Base-by-base conservation (phyloP, 2,888 invertebrate genomes). In the Spisula solida region DNA sequence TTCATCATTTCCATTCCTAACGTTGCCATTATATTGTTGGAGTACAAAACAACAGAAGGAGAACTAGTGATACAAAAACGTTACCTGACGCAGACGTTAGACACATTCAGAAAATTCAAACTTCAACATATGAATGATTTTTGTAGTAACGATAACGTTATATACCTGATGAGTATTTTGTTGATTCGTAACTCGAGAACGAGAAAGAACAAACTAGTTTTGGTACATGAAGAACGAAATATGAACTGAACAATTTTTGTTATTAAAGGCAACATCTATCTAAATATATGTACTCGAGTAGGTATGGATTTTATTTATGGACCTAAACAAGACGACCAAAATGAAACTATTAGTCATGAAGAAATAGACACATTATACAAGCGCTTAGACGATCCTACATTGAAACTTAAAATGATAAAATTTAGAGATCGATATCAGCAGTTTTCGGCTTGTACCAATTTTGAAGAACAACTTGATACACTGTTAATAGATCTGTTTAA, bases 151-250 rank as follows among this genome's bases (percentile, higher is more conserved):
- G 51, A 31, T 29, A 41, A 82, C 41, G 60, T 6, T 16, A 82
- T 82, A 1, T 29, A 18, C n/a, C 47, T 82, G 18, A 14, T 82
- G 29, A 82, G 82, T 66, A 47, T 82, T 6, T 47, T 82, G 34
- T 34, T 82, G 66, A 82, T 82, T 34, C 55, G 82, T 20, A 82
- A 82, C 60, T 41, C 82, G 18, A 29, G 60, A 60, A 82, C 60
- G 34, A 60, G 41, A 82, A 8, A 82, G 16, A 82, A 82, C 41
- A 60, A 41, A n/a, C 4, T 82, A 5, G 66, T 82, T 1, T 66
- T 56, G 5, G 29, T 82, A n/a, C n/a, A n/a, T n/a, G n/a, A n/a
- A n/a, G n/a, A n/a, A n/a, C n/a, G n/a, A n/a, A n/a, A n/a, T 5
- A 14, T 1, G 41, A 81, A 55, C 29, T 12, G 31, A 81, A 81